A percentile compares a stretch with the other conserved stretches of the same genome.
phyloP scores from a whole-genome alignment of 2,797 vertebrate species.

The Acrossocheilus wenchowensis region DNA sequence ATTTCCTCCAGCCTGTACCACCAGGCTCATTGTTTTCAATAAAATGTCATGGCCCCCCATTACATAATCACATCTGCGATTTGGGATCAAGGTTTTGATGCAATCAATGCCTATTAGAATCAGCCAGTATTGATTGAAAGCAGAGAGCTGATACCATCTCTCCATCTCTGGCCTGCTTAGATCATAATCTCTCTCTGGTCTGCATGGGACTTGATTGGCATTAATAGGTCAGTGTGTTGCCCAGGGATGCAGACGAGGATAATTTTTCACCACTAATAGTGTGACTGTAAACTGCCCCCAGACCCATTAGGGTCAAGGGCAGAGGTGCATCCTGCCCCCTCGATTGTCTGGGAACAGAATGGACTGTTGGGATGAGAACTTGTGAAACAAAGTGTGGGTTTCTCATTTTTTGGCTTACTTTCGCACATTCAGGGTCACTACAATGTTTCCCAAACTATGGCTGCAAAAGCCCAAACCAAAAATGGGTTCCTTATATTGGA shows the following conservation, averaged over 20 bases:
- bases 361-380: background rate
- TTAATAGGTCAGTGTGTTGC: constrained; percentile 64
- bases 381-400: background rate
- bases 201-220: constrained; percentile 60
- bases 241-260: constrained; percentile 56
- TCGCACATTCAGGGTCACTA: background rate
- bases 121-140: constrained; percentile 82
- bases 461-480: background rate
- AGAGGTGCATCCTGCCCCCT: constrained; percentile 8
- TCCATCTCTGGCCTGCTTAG: constrained; percentile 57
- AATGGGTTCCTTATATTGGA: background rate
- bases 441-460: background rate
- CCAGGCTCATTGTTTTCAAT: constrained; percentile 84
- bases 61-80: constrained; percentile 83
- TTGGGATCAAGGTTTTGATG: constrained; percentile 81
- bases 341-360: constrained; percentile 22
- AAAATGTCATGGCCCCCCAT: constrained; percentile 81
- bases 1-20: constrained; percentile 57
- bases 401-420: background rate
- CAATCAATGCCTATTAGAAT: constrained; percentile 86
- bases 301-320: constrained; percentile 56
- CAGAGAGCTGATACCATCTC: constrained; percentile 76
- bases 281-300: constrained; percentile 56
- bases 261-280: constrained; percentile 68
- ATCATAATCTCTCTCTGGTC: constrained; percentile 60